Evolutionary conservation across 2,113 vertebrate genomes (phyloP).

Genomic region (Aptenodytes patagonicus): DNA sequence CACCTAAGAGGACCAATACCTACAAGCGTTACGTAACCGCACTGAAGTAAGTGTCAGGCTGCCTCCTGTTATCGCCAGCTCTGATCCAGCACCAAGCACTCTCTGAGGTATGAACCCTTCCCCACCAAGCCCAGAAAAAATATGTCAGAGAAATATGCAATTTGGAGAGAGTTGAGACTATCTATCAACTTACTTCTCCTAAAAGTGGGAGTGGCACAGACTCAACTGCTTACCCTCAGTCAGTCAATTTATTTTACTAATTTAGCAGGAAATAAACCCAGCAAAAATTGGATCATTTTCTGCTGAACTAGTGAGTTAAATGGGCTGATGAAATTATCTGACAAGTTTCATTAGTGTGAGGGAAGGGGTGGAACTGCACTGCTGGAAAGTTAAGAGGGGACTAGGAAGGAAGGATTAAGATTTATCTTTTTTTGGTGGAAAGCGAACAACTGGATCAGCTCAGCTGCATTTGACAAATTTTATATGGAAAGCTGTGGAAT

Average conservation of each 20-base stretch:
- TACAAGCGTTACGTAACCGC: fast-evolving
- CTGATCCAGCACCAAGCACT: neutral
- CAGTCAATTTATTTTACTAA: neutral
- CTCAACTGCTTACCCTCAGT: neutral
- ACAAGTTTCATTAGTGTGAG: conserved; percentile 18
- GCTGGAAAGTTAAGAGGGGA: neutral
- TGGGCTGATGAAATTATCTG: conserved; percentile 21
- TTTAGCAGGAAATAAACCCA: conserved; percentile 20
- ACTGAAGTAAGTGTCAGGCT: neutral
- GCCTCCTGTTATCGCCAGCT: neutral
- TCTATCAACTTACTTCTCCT: neutral
- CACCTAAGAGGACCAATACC: neutral
- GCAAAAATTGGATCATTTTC: neutral
- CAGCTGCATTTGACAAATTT: neutral
- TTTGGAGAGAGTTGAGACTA: neutral
- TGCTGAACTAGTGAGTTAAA: conserved; percentile 11
- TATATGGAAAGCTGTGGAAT: neutral
- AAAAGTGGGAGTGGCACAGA: neutral
- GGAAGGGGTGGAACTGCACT: neutral
- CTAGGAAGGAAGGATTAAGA: neutral
- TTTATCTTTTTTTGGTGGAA: neutral
- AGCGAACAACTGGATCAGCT: neutral
- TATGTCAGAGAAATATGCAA: neutral
- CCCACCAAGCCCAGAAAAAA: neutral
- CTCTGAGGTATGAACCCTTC: neutral